These are phyloP conservation scores for Amblyornis subalaris DNA, from an alignment of 2,113 vertebrate species.

Conservation along the genomic window DNA sequence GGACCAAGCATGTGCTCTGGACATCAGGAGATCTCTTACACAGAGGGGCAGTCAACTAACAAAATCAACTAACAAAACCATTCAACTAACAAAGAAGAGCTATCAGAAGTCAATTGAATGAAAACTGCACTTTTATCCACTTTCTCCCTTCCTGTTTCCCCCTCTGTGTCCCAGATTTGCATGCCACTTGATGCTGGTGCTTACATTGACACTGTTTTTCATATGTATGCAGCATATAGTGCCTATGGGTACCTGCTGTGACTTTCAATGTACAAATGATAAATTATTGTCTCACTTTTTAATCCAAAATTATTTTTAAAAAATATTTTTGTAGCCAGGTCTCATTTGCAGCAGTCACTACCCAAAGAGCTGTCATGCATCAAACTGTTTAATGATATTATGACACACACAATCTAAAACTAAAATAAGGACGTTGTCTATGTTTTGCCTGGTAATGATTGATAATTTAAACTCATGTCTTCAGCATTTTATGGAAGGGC, in stretches of 20 bases:
- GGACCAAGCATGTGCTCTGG: rapidly evolving
- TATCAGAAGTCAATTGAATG: background rate
- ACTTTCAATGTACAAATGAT: background rate
- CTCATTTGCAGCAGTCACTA: background rate
- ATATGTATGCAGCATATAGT: background rate
- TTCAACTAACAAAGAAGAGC: background rate
- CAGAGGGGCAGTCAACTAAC: background rate
- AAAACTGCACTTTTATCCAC: background rate
- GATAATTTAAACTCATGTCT: background rate
- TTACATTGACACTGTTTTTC: background rate
- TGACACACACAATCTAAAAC: background rate
- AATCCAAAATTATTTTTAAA: background rate
- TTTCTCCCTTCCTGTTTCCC: background rate
- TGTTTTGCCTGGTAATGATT: background rate
- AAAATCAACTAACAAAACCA: no score
- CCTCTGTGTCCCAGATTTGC: rapidly evolving
- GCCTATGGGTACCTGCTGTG: background rate
- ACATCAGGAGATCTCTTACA: background rate
- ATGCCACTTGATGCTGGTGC: background rate
- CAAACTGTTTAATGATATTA: background rate
- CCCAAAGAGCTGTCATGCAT: background rate
- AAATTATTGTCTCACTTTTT: background rate
- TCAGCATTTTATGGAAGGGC: background rate
- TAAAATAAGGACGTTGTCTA: background rate
- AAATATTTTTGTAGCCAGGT: background rate